Percentiles rank a stretch among this genome's conserved stretches.
Evolutionary conservation across 2,113 vertebrate genomes (phyloP).

Genomic region (Alectura lathami): DNA sequence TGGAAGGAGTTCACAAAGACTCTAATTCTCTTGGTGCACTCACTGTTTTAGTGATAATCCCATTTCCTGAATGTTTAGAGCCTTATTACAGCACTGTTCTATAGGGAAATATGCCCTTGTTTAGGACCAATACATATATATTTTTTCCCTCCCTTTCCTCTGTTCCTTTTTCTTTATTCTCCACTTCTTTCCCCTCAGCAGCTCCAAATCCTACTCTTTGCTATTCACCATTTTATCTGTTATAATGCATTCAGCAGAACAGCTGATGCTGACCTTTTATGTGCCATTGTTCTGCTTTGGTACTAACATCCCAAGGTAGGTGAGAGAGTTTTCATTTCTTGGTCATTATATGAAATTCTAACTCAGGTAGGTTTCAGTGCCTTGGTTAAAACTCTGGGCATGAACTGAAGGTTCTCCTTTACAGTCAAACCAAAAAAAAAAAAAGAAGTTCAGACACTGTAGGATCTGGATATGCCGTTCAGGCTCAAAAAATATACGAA

Average conservation of each 20-base stretch:
- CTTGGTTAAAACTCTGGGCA: conserved; percentile 44
- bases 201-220: neutral
- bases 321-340: conserved; percentile 12
- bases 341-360: conserved; percentile 1
- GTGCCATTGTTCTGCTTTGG: neutral
- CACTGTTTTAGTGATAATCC: neutral
- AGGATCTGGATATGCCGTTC: neutral
- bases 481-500: neutral
- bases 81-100: neutral
- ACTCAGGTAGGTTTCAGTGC: neutral
- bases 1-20: neutral
- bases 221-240: conserved; percentile 1
- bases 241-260: neutral
- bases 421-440: neutral
- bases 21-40: neutral
- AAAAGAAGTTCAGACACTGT: neutral
- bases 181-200: neutral
- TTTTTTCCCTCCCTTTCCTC: neutral
- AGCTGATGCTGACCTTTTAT: neutral
- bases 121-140: neutral
- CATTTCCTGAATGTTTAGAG: neutral
- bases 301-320: neutral
- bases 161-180: neutral
- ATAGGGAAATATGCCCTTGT: neutral
- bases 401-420: conserved; percentile 3